A percentile compares a stretch with the other conserved stretches of the same genome.
phyloP scores from a whole-genome alignment of 1,140 invertebrate genomes.

The Apolygus lucorum region DNA sequence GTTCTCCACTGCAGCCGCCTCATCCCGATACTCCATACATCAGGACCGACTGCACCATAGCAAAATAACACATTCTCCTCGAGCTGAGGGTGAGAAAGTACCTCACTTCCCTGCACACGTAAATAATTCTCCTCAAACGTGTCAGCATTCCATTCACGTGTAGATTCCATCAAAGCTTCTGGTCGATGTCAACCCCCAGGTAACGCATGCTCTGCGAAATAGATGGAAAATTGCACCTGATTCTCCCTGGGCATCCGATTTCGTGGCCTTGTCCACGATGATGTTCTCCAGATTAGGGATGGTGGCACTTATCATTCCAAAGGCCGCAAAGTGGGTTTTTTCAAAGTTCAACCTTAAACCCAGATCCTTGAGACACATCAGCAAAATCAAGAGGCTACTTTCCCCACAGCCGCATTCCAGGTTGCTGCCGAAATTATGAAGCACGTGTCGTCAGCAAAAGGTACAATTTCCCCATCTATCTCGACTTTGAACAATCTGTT shows the following conservation, averaged over 20 bases:
- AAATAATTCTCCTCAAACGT: not conserved
- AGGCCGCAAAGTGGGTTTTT: not conserved
- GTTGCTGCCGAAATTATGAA: too few species aligned
- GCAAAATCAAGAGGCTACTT: not conserved
- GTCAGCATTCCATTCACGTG: not conserved
- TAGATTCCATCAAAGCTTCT: not conserved
- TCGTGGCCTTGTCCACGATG: not conserved
- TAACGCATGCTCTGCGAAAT: not conserved
- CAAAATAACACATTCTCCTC: not conserved
- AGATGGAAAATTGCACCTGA: not conserved
- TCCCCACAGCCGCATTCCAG: not conserved
- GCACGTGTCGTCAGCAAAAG: too few species aligned
- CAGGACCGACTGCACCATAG: not conserved
- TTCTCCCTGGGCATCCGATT: not conserved
- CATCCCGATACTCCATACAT: not conserved
- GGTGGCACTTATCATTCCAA: not conserved
- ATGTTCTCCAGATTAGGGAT: not conserved
- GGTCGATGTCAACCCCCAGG: not conserved
- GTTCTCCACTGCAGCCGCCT: not conserved
- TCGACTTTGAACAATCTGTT: too few species aligned
- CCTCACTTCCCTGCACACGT: not conserved
- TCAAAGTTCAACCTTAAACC: not conserved
- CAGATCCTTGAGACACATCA: not conserved
- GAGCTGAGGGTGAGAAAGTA: not conserved
- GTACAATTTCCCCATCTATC: too few species aligned